Conservation (phyloP, 2,888 invertebrate genomes). For the Cheilosia grossa region DNA sequence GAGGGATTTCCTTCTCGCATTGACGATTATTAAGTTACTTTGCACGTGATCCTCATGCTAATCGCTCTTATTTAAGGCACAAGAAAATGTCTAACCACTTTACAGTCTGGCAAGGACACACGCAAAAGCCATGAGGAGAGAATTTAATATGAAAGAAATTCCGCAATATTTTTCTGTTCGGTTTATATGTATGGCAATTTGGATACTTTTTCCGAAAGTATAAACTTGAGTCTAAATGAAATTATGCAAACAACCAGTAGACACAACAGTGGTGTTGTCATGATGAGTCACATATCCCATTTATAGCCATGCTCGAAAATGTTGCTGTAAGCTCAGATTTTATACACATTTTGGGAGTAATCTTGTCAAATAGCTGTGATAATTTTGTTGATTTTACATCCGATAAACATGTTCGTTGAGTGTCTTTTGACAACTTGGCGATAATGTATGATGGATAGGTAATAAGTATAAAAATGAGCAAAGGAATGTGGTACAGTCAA, state of each 20-base stretch:
- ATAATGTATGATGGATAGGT: background rate
- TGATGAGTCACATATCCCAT: no score
- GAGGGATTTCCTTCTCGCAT: slow-evolving; percentile 45
- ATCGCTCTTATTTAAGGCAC: slow-evolving; percentile 39
- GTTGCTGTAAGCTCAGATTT: slow-evolving; percentile 11
- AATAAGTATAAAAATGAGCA: no score
- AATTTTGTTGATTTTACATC: slow-evolving; percentile 15
- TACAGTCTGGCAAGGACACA: background rate
- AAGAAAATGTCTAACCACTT: slow-evolving; percentile 10
- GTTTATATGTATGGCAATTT: slow-evolving; percentile 12
- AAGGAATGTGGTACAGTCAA: no score
- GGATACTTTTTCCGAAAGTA: background rate
- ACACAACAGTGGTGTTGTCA: no score
- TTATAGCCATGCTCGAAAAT: background rate
- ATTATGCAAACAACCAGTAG: slow-evolving; percentile 1
- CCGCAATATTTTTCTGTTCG: slow-evolving; percentile 6
- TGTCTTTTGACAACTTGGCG: background rate
- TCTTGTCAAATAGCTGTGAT: slow-evolving; percentile 19
- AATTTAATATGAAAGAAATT: background rate
- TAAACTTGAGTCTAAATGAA: background rate
- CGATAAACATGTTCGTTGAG: slow-evolving; percentile 28
- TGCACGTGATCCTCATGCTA: slow-evolving; percentile 54
- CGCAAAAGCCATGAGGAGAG: background rate
- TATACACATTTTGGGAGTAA: slow-evolving; percentile 29
- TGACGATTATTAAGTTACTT: slow-evolving; percentile 58